Evolutionary conservation across 2,888 invertebrate species (phyloP), one percentile per base, ranked within the genome.

Genomic region (Operophtera brumata): DNA sequence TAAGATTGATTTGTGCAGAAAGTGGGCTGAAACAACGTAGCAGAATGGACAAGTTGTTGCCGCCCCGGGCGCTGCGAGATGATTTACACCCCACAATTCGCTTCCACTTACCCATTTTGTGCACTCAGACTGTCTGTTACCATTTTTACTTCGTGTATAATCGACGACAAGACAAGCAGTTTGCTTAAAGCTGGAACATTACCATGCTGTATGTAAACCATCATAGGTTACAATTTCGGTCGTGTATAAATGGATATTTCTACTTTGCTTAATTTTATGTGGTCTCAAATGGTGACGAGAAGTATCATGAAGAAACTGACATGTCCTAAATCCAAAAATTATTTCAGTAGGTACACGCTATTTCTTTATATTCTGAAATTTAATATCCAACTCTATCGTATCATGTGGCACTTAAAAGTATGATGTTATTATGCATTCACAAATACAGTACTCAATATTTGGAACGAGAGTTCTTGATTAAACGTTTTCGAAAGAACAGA

Each of bases 61-160:
- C 52, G 69, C 70, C 69, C 56, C 46, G 60, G 66, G 72, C 64
- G 59, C 57, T 45, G 51, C 45, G 36, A 35, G 56, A 61, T 71
- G 71, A 75, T 76, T 77, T 73, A 75, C 67, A 52, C 54, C 58
- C 62, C 20, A 54, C 62, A 68, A 71, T 69, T 76, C 63, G 53
- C 69, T 62, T 54, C 67, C 66, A 69, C 68, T 71, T 55, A 59
- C 36, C 10, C 41, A 44, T 44, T 57, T 37, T 53, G 47, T 20
- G 25, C 49, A 30, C 36, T 69, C 65, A 57, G 48, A 59, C 64
- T 63, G 46, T 47, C 30, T 53, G 30, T 32, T 43, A 53, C 47
- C 37, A 32, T 53, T 53, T 53, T 47, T 41, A 36, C 45, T 41
- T 26, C 37, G 14, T 6, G 20, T 34, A 45, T 39, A 32, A 49